Conservation (phyloP, 2,113 vertebrate species). For the Drymodes brunneopygia region DNA sequence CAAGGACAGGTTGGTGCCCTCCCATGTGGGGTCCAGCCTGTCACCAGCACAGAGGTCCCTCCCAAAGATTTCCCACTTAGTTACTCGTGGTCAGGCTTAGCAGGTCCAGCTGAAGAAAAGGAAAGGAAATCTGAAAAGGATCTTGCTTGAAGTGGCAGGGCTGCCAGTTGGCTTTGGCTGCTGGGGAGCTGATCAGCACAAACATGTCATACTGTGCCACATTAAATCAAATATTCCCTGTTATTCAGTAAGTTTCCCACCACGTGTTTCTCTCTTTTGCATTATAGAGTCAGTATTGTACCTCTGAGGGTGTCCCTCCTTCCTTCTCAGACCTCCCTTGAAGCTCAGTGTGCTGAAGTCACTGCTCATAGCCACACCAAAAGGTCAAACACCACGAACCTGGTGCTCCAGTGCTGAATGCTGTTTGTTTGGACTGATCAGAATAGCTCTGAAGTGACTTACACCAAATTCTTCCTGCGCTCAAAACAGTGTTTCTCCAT, state of each 20-base stretch:
- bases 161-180: not conserved
- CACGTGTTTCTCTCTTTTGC: not conserved
- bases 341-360: not conserved
- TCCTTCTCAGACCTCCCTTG: not conserved
- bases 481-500: slow-evolving; percentile 5
- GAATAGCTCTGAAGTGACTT: not conserved
- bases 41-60: not conserved
- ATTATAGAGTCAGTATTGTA: not conserved
- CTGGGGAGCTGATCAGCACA: not conserved
- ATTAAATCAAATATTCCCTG: not conserved
- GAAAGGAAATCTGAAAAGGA: not conserved
- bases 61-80: not conserved
- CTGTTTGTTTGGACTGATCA: slow-evolving; percentile 6
- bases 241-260: not conserved
- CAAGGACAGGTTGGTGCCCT: not conserved
- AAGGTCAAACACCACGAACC: not conserved
- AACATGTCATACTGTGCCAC: not conserved
- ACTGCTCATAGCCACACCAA: not conserved
- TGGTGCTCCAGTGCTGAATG: not conserved
- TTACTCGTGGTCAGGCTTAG: not conserved
- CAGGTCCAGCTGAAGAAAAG: not conserved
- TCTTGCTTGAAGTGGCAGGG: not conserved
- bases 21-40: not conserved
- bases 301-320: not conserved
- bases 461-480: slow-evolving; percentile 7